Evolutionary conservation across 1,140 invertebrate species (phyloP).

Genomic region (Streblospio benedicti): DNA sequence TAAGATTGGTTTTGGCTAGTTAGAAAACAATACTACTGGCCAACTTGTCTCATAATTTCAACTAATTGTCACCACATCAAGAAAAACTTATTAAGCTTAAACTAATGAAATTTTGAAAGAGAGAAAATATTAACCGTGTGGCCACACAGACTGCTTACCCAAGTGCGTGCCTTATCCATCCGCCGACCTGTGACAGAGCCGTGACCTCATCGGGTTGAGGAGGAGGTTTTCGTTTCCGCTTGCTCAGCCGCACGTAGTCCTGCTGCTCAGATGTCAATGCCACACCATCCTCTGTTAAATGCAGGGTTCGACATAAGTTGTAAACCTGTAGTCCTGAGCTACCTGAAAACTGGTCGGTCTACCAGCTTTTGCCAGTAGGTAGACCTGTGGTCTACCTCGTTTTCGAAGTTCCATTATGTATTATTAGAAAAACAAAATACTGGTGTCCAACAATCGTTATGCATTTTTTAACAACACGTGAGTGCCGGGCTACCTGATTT

Average conservation of each 20-base stretch:
- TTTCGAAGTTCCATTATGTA: no score
- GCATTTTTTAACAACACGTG: no score
- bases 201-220: conserved; percentile 27
- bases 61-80: neutral
- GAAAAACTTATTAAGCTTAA: neutral
- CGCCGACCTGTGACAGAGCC: conserved; percentile 18
- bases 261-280: no score
- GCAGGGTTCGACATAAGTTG: no score
- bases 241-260: conserved; percentile 21
- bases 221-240: conserved; percentile 34
- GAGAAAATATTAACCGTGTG: neutral
- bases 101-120: neutral
- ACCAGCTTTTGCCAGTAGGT: no score
- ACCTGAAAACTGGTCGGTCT: no score
- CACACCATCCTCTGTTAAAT: no score
- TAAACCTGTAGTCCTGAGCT: no score
- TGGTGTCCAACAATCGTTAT: no score
- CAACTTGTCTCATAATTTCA: conserved; percentile 6
- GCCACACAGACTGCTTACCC: conserved; percentile 22
- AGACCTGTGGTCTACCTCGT: no score
- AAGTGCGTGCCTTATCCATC: conserved; percentile 34
- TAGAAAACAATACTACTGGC: neutral
- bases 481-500: no score
- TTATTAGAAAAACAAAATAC: no score
- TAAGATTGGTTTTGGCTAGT: neutral